Base-by-base conservation (phyloP, 2,888 invertebrate genomes). In the Phorcus lineatus region DNA sequence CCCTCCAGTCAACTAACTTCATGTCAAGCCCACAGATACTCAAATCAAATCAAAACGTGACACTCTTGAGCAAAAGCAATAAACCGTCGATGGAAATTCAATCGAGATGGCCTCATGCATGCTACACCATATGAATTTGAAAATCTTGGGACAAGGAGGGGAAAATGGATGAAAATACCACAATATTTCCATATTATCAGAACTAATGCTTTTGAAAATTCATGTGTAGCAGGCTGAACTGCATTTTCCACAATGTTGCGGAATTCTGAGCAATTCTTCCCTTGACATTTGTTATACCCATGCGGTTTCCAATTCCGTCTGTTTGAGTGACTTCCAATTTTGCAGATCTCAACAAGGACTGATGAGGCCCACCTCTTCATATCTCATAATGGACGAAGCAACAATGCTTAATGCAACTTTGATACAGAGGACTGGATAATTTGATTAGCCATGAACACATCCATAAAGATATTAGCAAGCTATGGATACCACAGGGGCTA, bases 21-120 rank as follows among this genome's bases (percentile, higher is more conserved):
- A 70, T 70, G 70, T 70, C 40, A 40, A 36, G 70, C 70, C 40
- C 28, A 62, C 28, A 19, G 70, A 70, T 70, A 36, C 70, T n/a
- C 31, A 70, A 70, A 70, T 70, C 70, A 70, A 70, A 70, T 70
- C 70, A 70, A 70, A 70, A 70, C 70, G 70, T 40, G 70, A 70
- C 70, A 40, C 70, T 70, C 70, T 70, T 40, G 36, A 70, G 70
- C 40, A 70, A 70, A 70, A 70, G 31, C 70, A 70, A 70, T 70
- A 70, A 70, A 70, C 70, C 17, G 36, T 11, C 47, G 36, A 19
- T 31, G 70, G 70, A 36, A 70, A 70, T 40, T 70, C 70, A 70
- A 70, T 70, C 70, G 36, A 19, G 36, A 36, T 36, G 17, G 28
- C 70, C 16, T 40, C 70, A 36, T 70, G 70, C 24, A 62, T 36